Evolutionary conservation across 2,113 vertebrate genomes (phyloP).

Genomic region (rabbit (Oryctolagus cuniculus)): mOryCun1.1 NC_091442.1:118148501-118149000

Average conservation of each 20-base stretch:
- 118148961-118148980: background rate
- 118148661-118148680: background rate
- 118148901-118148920: no score
- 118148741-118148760: no score
- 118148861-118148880: no score
- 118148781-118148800: no score
- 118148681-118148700: no score
- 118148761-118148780: no score
- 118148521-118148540: background rate
- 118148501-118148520: constrained; percentile 21
- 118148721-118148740: no score
- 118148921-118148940: background rate
- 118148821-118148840: no score
- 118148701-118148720: no score
- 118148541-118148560: background rate
- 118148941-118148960: background rate
- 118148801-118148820: no score
- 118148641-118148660: background rate
- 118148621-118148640: background rate
- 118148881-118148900: no score
- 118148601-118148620: background rate
- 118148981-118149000: background rate
- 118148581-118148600: background rate
- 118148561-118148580: constrained; percentile 6
- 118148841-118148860: no score